Evolutionary conservation across 2,888 invertebrate genomes (phyloP), one percentile per base, ranked within the genome.

Genomic region (Tenthredo scrophulariae): DNA sequence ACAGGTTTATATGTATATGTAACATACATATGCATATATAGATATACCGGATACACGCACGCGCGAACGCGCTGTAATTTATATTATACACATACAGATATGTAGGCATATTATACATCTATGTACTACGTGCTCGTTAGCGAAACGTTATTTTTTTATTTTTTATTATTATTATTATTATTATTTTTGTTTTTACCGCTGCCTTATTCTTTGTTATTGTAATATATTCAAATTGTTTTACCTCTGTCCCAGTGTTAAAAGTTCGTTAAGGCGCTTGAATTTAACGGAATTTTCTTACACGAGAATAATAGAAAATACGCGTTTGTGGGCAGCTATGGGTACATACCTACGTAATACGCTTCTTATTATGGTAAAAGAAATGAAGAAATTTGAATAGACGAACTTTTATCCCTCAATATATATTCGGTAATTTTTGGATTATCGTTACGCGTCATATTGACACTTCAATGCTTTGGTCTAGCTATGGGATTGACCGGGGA

Each of bases 191-290:
- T 26, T n/a, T n/a, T 22, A 26, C 29, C 2, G 0, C 29, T 54
- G 18, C 2, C 29, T 50, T 29, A 18, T 58, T 80, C 62, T 62
- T 80, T 80, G 80, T 80, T 80, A 58, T 80, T 80, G 33, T 58
- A 80, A 80, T 80, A 80, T 22, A 62, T 80, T 62, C 58, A 62
- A 80, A 80, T 77, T 80, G 62, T 80, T 40, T 43, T n/a, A n/a
- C n/a, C 43, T 40, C 13, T 74, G 22, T 74, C 2, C 4, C n/a
- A 43, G 43, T n/a, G 29, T 33, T 13, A 9, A n/a, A 9, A n/a
- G 2, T 22, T 26, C 33, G 1, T 6, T 3, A 15, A 46, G 13
- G 26, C 33, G 33, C 7, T 67, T 33, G 67, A 67, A 67, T 67
- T 67, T 33, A 67, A 67, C 67, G 29, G 33, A 67, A 67, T 67